These are phyloP conservation scores for Bos javanicus DNA, from an alignment of 2,113 vertebrate species.

Conservation along the genomic window DNA sequence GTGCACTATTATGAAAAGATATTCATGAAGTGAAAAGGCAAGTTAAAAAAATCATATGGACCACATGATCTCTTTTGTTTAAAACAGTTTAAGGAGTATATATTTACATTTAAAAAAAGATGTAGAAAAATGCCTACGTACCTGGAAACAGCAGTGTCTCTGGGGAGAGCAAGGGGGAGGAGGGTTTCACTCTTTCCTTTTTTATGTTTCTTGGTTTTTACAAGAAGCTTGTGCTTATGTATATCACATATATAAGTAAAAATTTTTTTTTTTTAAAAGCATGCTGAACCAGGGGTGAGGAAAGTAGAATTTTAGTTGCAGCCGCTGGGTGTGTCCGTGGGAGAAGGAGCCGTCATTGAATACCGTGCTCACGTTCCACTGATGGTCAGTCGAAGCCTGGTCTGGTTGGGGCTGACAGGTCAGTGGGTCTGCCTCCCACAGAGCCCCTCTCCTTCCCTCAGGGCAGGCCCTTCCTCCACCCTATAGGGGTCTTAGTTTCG, in stretches of 20 bases:
- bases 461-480: background rate
- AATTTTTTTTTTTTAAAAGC: too few relatives aligned
- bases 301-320: background rate
- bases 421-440: accelerated
- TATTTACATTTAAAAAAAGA: background rate
- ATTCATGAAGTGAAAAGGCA: background rate
- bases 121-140: background rate
- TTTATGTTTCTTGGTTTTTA: background rate
- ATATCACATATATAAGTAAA: accelerated
- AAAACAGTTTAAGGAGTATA: background rate
- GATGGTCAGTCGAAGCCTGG: background rate
- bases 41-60: background rate
- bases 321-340: background rate
- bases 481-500: accelerated
- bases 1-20: background rate
- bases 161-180: background rate
- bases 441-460: background rate
- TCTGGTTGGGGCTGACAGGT: background rate
- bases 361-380: background rate
- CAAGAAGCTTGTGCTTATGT: background rate
- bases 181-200: background rate
- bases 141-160: background rate
- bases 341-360: background rate
- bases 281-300: background rate
- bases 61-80: background rate